Percentiles rank a stretch among this genome's conserved stretches.
phyloP scores from a whole-genome alignment of 2,113 vertebrate genomes.

The Addax nasomaculatus region DNA sequence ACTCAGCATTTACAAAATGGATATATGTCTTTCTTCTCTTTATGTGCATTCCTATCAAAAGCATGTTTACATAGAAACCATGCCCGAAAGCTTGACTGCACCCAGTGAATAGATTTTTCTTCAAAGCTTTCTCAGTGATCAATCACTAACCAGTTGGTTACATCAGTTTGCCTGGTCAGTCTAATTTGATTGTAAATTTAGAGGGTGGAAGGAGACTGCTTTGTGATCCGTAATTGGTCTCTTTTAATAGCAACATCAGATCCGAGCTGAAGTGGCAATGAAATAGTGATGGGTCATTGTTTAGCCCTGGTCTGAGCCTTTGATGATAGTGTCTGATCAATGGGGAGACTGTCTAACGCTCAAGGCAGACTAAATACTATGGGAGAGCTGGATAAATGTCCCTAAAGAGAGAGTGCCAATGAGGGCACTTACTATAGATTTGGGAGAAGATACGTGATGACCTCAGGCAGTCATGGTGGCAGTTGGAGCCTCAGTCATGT shows the following conservation, averaged over 20 bases:
- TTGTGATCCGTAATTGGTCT: neutral
- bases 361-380: neutral
- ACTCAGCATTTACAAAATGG: neutral
- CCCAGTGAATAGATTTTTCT: neutral
- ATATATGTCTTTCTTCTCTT: neutral
- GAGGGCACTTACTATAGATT: neutral
- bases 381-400: neutral
- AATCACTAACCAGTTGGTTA: neutral
- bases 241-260: neutral
- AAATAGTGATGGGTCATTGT: neutral
- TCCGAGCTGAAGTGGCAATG: neutral
- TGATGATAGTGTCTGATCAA: neutral
- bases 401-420: neutral
- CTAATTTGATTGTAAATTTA: neutral
- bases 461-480: neutral
- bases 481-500: neutral
- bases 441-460: neutral
- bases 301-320: neutral
- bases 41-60: neutral
- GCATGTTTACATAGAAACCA: neutral
- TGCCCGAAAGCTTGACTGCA: neutral
- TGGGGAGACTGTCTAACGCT: neutral
- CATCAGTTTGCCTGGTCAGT: neutral
- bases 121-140: constrained; percentile 22
- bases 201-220: neutral